Evolutionary conservation across 2,797 vertebrate species (phyloP), one percentile per base, ranked within the genome.

Genomic region (Astyanax mexicanus): DNA sequence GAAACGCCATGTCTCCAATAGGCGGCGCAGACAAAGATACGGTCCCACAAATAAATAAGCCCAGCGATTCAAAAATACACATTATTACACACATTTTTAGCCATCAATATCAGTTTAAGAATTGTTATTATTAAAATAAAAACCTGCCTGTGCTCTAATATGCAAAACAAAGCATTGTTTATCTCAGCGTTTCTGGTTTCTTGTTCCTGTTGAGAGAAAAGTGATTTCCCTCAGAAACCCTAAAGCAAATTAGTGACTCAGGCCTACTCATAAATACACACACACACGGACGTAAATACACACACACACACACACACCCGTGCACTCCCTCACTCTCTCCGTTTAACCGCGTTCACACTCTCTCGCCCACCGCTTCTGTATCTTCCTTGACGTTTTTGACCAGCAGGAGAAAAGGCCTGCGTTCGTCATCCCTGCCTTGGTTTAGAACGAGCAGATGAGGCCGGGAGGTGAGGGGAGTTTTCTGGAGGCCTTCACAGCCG

Each of bases 361-460:
- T 51, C 25, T n/a, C 45, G 35, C 71, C 58, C 60, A 54, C 32
- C 32, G n/a, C 35, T 38, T 27, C 29, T 55, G 49, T 52, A 42
- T 69, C 51, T n/a, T 11, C 51, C 40, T 55, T 69, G 67, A 69
- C 54, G 67, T 42, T 69, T 69, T 42, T 0, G 68, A 70, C 55
- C 51, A 70, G 51, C 51, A 57, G 68, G 67, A 40, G 47, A 44
- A 57, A 42, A 69, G 67, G 67, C 54, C 29, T 55, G 35, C 42
- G 13, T 45, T 45, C 42, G 15, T 45, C 42, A 45, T 17, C 12
- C 13, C 42, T 1, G 42, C 3, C 42, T 17, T 15, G 42, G 42
- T 45, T 15, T 42, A 42, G 40, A 42, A 11, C 12, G 40, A 42
- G 40, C 42, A 45, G 42, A 45, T 45, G 42, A 45, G 42, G 42